Conservation (phyloP, 2,113 vertebrate genomes). For the Psittacula cyanocephala region DNA sequence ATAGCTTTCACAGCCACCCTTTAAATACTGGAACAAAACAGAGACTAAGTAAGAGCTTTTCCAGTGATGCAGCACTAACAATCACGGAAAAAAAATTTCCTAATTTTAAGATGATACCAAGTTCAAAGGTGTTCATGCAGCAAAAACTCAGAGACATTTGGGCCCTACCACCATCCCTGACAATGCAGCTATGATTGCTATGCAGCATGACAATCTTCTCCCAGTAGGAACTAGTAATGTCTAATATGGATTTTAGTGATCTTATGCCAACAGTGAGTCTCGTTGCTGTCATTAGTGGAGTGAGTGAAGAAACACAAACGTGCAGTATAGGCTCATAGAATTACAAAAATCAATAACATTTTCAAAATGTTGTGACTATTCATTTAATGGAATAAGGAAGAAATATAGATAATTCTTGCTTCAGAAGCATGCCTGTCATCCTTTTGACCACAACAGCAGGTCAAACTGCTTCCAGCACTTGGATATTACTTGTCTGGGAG, state of each 20-base stretch:
- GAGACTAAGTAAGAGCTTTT: not conserved
- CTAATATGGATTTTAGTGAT: not conserved
- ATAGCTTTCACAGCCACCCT: not conserved
- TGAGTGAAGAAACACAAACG: not conserved
- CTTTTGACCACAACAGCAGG: not conserved
- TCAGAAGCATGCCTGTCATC: not conserved
- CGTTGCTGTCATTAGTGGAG: not conserved
- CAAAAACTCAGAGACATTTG: not conserved
- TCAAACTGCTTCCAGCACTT: not conserved
- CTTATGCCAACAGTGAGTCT: not conserved
- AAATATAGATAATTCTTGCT: not conserved
- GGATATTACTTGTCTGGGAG: not conserved
- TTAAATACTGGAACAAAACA: not conserved
- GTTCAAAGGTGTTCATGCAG: not conserved
- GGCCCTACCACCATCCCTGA: not conserved
- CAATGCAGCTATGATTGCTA: not conserved
- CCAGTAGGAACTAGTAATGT: not conserved
- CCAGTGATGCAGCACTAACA: not conserved
- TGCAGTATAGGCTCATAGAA: not conserved
- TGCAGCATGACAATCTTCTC: not conserved
- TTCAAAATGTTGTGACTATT: not conserved
- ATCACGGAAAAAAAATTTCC: not conserved
- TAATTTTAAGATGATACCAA: not conserved
- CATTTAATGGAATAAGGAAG: not conserved
- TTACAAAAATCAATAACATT: not conserved